Evolutionary conservation across 1,140 invertebrate genomes (phyloP), one percentile per base, ranked within the genome.

Genomic region (Holcopasites calliopsidis): DNA sequence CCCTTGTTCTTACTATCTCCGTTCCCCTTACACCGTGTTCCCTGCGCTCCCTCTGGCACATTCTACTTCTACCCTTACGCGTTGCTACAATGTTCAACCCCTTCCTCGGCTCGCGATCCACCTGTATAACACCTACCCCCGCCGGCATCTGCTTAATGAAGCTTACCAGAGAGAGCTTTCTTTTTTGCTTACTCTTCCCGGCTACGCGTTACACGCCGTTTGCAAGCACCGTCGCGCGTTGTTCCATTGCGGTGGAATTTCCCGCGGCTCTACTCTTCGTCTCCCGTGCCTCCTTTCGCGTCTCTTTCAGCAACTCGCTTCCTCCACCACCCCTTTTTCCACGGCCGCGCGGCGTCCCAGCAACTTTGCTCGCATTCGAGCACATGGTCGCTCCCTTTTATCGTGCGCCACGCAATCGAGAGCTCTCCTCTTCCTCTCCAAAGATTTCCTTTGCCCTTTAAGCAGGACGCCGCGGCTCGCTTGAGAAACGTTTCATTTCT

Each of bases 141-240:
- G 72, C 80, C 76, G 84, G 84, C 85, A 83, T 84, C 83, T 82
- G 87, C 85, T 89, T 90, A 91, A 90, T 89, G 88, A 90, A 90
- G 88, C 88, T 88, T 87, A 86, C 85, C 82, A 82, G 78, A 76
- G 85, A 87, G 85, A 82, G 74, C 64, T 76, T 83, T 86, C 79
- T 83, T 88, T n/a, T 87, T 82, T 87, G 76, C 85, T 88, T 82
- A 62, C 73, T 49, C 69, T 38, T 75, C 66, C 49, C 52, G 28
- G 35, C 49, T 79, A 65, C 66, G 38, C 60, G 65, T 82, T 82
- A 81, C 62, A 78, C 73, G 60, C 66, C 47, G 58, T 75, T 62
- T 58, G 74, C 65, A 38, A 78, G 57, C 66, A 33, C 33, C 38
- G 38, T 13, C 6, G n/a, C 65, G 60, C 57, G 76, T 72, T 82